Base-by-base conservation (phyloP, 2,888 invertebrate genomes). In the Macaria liturata region DNA sequence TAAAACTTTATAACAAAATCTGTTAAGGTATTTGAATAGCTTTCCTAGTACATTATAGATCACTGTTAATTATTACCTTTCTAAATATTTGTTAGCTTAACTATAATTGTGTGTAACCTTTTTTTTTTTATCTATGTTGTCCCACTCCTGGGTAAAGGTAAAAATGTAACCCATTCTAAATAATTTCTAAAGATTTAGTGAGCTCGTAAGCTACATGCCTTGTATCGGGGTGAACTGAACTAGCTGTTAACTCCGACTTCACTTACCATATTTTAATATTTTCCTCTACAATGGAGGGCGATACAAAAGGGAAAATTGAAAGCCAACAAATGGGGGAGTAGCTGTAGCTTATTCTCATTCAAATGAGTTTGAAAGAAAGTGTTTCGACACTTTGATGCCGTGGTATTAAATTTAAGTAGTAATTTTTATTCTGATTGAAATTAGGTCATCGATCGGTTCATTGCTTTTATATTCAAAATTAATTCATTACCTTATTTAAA, bases 211-310 rank as follows among this genome's bases (percentile, higher is more conserved):
- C 55, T 43, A 60, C 60, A 66, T 54, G 59, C 63, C 31, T 30
- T 65, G 54, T 57, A 60, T 49, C 54, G 59, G 53, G 56, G 60
- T 67, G 56, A 67, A 69, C 64, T 69, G 67, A 78, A 83, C 77
- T 80, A 75, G 70, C 70, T 65, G 67, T 74, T 70, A 73, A 83
- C 70, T 82, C 76, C 74, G 79, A 81, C 80, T 80, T 79, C 68
- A 79, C 74, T 86, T 85, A 83, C 68, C 85, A 86, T 87, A 86
- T 86, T 86, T 86, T 85, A 86, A 86, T 86, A 87, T 86, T 86
- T 85, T 78, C 75, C 65, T 61, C 62, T 73, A 76, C 78, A 84
- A 81, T 80, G 71, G 69, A 72, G 69, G 63, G 59, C 67, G 69
- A 67, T 76, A 85, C 86, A 87, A 87, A 88, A 80, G 77, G 77